Evolutionary conservation across 2,888 invertebrate genomes (phyloP).

Genomic region (Patella depressa): DNA sequence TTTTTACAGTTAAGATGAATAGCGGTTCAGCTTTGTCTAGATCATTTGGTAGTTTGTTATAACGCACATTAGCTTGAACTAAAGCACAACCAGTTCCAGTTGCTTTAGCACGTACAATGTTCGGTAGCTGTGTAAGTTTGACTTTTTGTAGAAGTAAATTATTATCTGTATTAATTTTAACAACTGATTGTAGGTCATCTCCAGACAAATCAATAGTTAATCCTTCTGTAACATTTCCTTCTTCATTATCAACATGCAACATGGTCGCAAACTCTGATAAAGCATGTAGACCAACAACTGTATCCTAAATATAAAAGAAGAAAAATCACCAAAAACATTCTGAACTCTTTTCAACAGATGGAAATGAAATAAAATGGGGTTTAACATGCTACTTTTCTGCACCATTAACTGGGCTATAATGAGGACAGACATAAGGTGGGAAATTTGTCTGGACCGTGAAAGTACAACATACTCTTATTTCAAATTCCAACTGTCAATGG

Average conservation of each 20-base stretch:
- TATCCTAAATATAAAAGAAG: slow-evolving; percentile 61
- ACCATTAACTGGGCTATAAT: too few relatives aligned
- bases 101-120: slow-evolving; percentile 36
- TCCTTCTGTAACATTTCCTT: slow-evolving; percentile 36
- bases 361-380: too few relatives aligned
- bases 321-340: background rate
- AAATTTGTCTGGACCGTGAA: too few relatives aligned
- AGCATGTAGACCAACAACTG: slow-evolving; percentile 71
- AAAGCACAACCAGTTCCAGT: slow-evolving; percentile 61
- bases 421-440: too few relatives aligned
- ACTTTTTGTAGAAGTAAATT: slow-evolving; percentile 45
- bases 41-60: slow-evolving; percentile 50
- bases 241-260: slow-evolving; percentile 34
- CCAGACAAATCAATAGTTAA: slow-evolving; percentile 32
- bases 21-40: slow-evolving; percentile 39
- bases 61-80: slow-evolving; percentile 62
- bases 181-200: slow-evolving; percentile 24
- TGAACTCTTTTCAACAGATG: too few relatives aligned
- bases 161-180: slow-evolving; percentile 38
- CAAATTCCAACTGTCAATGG: too few relatives aligned
- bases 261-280: slow-evolving; percentile 60
- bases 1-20: slow-evolving; percentile 45
- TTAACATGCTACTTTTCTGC: too few relatives aligned
- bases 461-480: too few relatives aligned
- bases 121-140: slow-evolving; percentile 36